Evolutionary conservation across 2,888 invertebrate species (phyloP).

Genomic region (Sepioteuthis lessoniana): DNA sequence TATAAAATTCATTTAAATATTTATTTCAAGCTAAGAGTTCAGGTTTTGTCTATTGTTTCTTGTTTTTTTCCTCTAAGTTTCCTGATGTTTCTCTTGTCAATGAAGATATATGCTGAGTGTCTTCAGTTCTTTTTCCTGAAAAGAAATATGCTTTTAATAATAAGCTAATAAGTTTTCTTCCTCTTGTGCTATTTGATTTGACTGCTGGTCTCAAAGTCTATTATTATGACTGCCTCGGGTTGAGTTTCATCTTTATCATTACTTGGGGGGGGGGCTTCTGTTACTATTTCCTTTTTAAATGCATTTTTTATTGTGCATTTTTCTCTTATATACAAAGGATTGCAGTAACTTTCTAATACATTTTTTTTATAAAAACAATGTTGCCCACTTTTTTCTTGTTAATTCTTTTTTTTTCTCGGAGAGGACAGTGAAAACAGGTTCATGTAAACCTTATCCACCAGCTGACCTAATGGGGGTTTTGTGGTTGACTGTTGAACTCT

Average conservation of each 20-base stretch:
- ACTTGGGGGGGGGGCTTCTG: neutral
- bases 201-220: neutral
- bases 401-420: neutral
- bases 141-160: neutral
- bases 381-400: neutral
- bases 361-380: neutral
- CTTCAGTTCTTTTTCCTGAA: neutral
- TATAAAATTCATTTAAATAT: no score
- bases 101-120: no score
- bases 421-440: neutral
- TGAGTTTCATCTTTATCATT: neutral
- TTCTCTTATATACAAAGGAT: neutral
- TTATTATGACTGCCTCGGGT: neutral
- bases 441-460: neutral
- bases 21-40: no score
- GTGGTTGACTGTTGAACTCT: neutral
- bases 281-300: neutral
- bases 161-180: neutral
- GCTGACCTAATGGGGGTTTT: neutral
- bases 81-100: no score
- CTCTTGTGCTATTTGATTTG: neutral
- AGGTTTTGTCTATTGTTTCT: no score
- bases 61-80: no score
- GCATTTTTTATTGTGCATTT: neutral
- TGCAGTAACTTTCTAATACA: neutral